Evolutionary conservation across 2,888 invertebrate species (phyloP).

Genomic region (Crepidodera aurea): DNA sequence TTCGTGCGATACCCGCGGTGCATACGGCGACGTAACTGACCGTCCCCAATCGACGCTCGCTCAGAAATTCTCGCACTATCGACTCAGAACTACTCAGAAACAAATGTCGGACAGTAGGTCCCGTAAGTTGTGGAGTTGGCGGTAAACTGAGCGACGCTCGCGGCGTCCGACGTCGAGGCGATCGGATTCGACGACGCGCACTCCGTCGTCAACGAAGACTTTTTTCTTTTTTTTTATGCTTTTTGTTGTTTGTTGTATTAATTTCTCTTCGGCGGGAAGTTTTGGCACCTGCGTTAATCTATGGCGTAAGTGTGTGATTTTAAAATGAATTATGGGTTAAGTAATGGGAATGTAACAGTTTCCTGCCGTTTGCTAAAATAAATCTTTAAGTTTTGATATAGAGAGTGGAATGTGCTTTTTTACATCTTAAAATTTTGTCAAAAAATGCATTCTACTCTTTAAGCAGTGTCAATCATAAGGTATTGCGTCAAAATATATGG

Average conservation of each 20-base stretch:
- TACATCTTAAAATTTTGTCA: no score
- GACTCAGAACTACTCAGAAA: slow-evolving; percentile 26
- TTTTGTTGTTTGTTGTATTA: slow-evolving; percentile 3
- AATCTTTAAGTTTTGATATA: no score
- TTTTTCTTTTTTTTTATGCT: neutral
- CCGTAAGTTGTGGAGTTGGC: slow-evolving; percentile 57
- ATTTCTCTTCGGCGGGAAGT: neutral
- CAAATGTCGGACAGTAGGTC: slow-evolving; percentile 48
- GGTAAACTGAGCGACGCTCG: slow-evolving; percentile 58
- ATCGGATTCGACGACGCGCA: slow-evolving; percentile 46
- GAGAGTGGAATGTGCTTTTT: no score
- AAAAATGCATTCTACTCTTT: no score
- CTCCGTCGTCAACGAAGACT: neutral
- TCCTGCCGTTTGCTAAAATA: no score
- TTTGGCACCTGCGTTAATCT: slow-evolving; percentile 1
- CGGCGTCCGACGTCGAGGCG: slow-evolving; percentile 49
- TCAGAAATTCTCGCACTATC: slow-evolving; percentile 23
- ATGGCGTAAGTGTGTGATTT: no score
- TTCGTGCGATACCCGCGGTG: neutral
- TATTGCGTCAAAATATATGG: no score
- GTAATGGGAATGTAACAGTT: no score
- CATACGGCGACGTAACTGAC: slow-evolving; percentile 34
- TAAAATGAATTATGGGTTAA: no score
- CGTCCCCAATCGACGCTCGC: slow-evolving; percentile 33
- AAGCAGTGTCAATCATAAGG: no score